These are phyloP conservation scores for Strigamia crassipes DNA, from an alignment of 2,888 invertebrate genomes.

Conservation along the genomic window DNA sequence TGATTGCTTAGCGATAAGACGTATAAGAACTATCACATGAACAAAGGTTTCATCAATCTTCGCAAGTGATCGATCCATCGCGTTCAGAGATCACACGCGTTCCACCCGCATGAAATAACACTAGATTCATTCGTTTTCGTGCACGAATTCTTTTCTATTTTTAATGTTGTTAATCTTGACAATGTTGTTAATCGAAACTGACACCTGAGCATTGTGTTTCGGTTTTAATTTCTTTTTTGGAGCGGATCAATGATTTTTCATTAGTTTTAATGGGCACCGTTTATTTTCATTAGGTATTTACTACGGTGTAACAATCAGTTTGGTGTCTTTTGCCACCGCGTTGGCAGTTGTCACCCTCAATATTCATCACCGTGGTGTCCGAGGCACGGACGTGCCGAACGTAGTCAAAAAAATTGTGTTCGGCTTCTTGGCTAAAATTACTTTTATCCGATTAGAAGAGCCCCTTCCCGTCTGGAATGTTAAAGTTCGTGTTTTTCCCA, in stretches of 20 bases:
- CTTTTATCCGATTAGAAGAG: constrained; percentile 55
- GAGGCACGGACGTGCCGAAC: constrained; percentile 60
- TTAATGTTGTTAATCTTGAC: not conserved
- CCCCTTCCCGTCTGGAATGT: not conserved
- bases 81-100: no score
- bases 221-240: no score
- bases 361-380: constrained; percentile 62
- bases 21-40: not conserved
- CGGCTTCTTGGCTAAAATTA: constrained; percentile 58
- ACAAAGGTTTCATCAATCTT: constrained; percentile 10
- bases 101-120: no score
- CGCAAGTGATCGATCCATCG: not conserved
- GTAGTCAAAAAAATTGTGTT: constrained; percentile 60
- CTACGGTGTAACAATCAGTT: constrained; percentile 65
- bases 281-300: constrained; percentile 61
- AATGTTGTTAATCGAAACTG: not conserved
- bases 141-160: not conserved
- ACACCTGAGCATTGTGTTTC: no score
- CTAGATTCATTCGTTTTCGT: no score
- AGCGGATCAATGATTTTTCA: not conserved
- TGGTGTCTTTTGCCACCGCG: constrained; percentile 58
- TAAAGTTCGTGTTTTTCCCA: not conserved
- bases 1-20: no score
- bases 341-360: constrained; percentile 62
- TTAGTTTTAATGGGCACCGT: not conserved